phyloP scores from a whole-genome alignment of 2,888 invertebrate genomes.

The Teinopalpus imperialis region DNA sequence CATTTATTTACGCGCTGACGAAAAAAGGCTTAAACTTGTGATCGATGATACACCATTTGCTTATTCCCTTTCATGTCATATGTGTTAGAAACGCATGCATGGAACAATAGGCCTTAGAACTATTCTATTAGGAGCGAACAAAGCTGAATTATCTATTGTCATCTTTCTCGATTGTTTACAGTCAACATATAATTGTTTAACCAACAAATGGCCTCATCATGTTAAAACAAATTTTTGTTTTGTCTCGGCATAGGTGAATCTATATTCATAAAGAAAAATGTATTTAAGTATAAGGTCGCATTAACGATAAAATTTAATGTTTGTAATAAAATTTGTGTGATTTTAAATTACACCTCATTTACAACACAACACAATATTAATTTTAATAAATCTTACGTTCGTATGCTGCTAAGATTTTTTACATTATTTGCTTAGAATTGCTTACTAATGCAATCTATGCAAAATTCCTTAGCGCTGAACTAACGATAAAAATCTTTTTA shows the following conservation, averaged over 20 bases:
- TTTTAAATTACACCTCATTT: constrained; percentile 12
- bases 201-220: constrained; percentile 5
- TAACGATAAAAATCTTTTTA: no score
- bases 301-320: constrained; percentile 8
- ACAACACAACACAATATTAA: no score
- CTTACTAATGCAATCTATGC: background rate
- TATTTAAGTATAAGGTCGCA: constrained; percentile 2
- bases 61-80: background rate
- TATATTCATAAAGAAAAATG: background rate
- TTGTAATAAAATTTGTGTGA: constrained; percentile 2
- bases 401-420: no score
- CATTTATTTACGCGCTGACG: no score
- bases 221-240: constrained; percentile 10
- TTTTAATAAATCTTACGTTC: no score
- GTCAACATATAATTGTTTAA: constrained; percentile 9
- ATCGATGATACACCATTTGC: background rate
- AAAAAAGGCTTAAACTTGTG: no score
- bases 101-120: constrained; percentile 13
- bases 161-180: constrained; percentile 4
- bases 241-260: constrained; percentile 4
- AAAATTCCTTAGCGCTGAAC: no score
- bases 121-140: constrained; percentile 15
- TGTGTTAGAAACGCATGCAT: background rate
- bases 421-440: no score
- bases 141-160: no score